Evolutionary conservation across 2,113 vertebrate genomes (phyloP).

Genomic region (Ictidomys tridecemlineatus): DNA sequence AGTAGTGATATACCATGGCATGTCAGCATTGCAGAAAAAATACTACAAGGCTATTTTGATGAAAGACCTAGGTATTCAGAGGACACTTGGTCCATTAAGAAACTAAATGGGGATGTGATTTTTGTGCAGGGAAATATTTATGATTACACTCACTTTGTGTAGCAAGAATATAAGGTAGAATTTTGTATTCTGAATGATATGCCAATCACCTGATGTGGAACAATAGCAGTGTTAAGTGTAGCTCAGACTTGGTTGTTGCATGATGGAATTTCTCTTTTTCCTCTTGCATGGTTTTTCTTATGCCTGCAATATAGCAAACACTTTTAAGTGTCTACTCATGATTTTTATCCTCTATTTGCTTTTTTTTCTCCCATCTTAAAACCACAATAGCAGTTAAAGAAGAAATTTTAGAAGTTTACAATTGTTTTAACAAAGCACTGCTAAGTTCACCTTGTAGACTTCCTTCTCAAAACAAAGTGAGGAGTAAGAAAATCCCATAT

Average conservation of each 20-base stretch:
- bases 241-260: not conserved
- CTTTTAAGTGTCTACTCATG: not conserved
- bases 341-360: not conserved
- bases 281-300: not conserved
- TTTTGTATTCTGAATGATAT: not conserved
- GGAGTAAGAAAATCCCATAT: not conserved
- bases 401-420: not conserved
- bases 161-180: not conserved
- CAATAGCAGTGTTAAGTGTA: too few relatives aligned
- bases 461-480: not conserved
- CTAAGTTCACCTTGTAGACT: not conserved
- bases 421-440: not conserved
- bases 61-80: conserved; percentile 92
- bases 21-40: conserved; percentile 94
- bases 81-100: not conserved
- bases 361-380: not conserved
- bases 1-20: conserved; percentile 95
- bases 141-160: not conserved
- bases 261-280: not conserved
- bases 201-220: not conserved
- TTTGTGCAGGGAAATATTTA: not conserved
- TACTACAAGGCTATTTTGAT: conserved; percentile 95
- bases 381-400: not conserved
- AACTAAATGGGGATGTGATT: not conserved
- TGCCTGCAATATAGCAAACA: not conserved